Evolutionary conservation across 2,797 vertebrate genomes (phyloP).

Genomic region (Tokudaia tokunoshimensis): DNA sequence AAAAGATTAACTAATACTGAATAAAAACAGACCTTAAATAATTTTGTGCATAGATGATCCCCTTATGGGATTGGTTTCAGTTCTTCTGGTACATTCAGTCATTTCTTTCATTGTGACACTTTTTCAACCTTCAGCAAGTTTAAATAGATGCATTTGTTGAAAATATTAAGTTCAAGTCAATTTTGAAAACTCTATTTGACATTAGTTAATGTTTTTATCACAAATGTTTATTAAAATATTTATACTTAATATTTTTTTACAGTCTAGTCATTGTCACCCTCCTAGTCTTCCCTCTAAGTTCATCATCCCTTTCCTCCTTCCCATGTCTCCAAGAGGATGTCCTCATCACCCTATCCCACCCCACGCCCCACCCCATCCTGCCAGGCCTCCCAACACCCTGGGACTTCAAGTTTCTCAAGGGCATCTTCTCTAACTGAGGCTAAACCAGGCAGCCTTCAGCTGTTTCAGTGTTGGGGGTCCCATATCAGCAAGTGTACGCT

Average conservation of each 20-base stretch:
- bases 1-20: conserved; percentile 55
- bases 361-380: background rate
- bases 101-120: conserved; percentile 52
- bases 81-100: conserved; percentile 36
- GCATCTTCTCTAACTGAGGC: too few species aligned
- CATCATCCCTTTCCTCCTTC: background rate
- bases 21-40: conserved; percentile 59
- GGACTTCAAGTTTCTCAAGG: too few species aligned
- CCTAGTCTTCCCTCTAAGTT: background rate
- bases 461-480: too few species aligned
- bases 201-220: background rate
- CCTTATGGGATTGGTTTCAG: background rate
- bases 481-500: too few species aligned
- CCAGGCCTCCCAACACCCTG: background rate
- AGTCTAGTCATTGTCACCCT: background rate
- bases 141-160: conserved; percentile 30
- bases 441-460: background rate
- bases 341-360: background rate
- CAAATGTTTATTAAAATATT: background rate
- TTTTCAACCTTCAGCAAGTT: background rate
- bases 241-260: background rate
- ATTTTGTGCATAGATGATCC: conserved; percentile 56
- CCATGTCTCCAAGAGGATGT: background rate
- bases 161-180: conserved; percentile 14
- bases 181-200: conserved; percentile 60